phyloP scores from a whole-genome alignment of 2,888 invertebrate species.

The Ophioninae sp. region DNA sequence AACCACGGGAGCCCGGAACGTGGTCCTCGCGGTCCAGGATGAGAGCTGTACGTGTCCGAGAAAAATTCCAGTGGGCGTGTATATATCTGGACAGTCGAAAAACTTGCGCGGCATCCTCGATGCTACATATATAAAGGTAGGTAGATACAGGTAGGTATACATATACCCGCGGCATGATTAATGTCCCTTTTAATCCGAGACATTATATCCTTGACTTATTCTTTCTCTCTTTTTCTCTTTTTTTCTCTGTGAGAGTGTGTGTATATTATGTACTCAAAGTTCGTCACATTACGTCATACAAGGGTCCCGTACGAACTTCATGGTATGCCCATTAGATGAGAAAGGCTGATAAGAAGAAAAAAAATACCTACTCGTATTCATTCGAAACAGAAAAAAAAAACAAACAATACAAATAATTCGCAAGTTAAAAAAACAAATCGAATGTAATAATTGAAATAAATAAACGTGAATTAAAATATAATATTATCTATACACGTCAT shows the following conservation, averaged over 20 bases:
- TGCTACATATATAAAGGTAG: slow-evolving; percentile 21
- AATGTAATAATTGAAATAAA: too few species aligned
- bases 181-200: slow-evolving; percentile 68
- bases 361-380: too few species aligned
- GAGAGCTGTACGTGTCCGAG: slow-evolving; percentile 36
- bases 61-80: slow-evolving; percentile 61
- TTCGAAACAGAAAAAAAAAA: too few species aligned
- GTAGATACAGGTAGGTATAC: too few species aligned
- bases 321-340: slow-evolving; percentile 9
- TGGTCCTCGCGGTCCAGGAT: slow-evolving; percentile 12
- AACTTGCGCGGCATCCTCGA: slow-evolving; percentile 60
- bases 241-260: too few species aligned
- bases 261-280: slow-evolving; percentile 1
- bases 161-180: slow-evolving; percentile 76
- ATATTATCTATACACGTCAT: too few species aligned
- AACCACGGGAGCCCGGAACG: slow-evolving; percentile 37
- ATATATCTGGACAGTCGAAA: slow-evolving; percentile 46
- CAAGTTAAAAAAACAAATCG: too few species aligned
- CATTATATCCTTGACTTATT: slow-evolving; percentile 44
- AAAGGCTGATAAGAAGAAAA: too few species aligned
- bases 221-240: slow-evolving; percentile 13
- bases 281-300: slow-evolving; percentile 23
- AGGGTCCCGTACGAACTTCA: not conserved
- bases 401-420: too few species aligned
- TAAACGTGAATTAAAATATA: too few species aligned